Percentiles rank a stretch among this genome's conserved stretches.
Conservation (phyloP, 2,888 invertebrate species). For the Anorthoa munda region DNA sequence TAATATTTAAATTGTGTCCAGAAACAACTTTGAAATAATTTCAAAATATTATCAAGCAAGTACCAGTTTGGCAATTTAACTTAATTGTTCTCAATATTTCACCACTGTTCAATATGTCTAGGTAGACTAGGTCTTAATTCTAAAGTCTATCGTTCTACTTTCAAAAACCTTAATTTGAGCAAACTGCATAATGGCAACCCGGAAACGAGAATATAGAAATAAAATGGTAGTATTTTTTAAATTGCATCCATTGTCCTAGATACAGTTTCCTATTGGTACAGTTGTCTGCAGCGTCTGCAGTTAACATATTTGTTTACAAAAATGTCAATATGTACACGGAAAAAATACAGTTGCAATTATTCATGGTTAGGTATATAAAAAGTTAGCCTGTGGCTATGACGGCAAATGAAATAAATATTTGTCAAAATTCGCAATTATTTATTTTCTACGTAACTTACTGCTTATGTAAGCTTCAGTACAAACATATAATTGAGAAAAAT, state of each 20-base stretch:
- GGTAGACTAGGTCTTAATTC: background rate
- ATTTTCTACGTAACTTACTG: background rate
- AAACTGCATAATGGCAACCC: slow-evolving; percentile 26
- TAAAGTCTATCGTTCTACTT: slow-evolving; percentile 15
- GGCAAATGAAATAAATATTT: slow-evolving; percentile 13
- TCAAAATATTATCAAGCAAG: too few relatives aligned
- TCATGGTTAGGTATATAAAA: slow-evolving; percentile 5
- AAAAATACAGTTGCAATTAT: slow-evolving; percentile 39
- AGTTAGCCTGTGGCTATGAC: background rate
- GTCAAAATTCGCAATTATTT: background rate
- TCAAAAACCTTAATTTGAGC: slow-evolving; percentile 13
- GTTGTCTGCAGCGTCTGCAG: slow-evolving; percentile 41
- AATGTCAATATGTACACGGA: slow-evolving; percentile 43
- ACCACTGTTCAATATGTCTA: background rate
- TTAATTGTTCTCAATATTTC: background rate
- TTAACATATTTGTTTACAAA: slow-evolving; percentile 44
- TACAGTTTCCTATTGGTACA: slow-evolving; percentile 60
- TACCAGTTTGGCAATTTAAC: too few relatives aligned
- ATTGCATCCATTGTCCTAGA: slow-evolving; percentile 50
- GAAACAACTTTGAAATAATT: too few relatives aligned
- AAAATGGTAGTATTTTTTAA: slow-evolving; percentile 18
- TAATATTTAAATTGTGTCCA: too few relatives aligned
- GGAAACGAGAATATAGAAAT: slow-evolving; percentile 29
- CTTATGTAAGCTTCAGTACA: background rate
- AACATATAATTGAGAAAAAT: background rate